Conservation (phyloP, 2,797 vertebrate species). For the Dicrostonyx torquatus region DNA sequence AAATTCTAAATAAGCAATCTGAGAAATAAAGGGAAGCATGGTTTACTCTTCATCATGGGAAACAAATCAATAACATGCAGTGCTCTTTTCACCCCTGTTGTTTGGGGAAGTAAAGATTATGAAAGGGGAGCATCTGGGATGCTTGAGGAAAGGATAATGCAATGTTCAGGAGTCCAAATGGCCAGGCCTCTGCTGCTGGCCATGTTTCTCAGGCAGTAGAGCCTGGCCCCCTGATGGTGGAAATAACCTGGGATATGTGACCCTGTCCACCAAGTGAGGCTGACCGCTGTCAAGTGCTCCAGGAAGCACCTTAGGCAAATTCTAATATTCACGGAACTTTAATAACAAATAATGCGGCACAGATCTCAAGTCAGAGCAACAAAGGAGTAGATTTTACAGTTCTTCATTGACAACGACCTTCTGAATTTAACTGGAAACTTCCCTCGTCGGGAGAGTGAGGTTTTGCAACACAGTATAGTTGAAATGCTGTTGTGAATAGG, state of each 20-base stretch:
- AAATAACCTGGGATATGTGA: not conserved
- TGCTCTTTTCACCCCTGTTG: constrained; percentile 32
- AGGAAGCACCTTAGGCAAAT: not conserved
- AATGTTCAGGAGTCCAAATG: not conserved
- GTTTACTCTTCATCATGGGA: constrained; percentile 42
- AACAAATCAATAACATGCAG: constrained; percentile 55
- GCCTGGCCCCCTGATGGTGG: not conserved
- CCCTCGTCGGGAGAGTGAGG: not conserved
- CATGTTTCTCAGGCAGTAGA: not conserved
- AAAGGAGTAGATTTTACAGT: not conserved
- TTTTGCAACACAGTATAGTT: not conserved
- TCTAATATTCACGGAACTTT: constrained; percentile 1
- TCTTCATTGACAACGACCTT: not conserved
- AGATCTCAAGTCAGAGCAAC: constrained; percentile 21
- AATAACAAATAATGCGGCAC: not conserved
- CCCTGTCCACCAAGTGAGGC: not conserved
- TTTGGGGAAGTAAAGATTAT: constrained; percentile 10
- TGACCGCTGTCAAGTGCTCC: not conserved
- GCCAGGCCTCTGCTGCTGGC: not conserved
- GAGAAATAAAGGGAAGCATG: constrained; percentile 54
- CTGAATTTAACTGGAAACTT: constrained; percentile 40
- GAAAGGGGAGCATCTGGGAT: not conserved
- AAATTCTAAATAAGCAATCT: constrained; percentile 49
- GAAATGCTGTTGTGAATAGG: not conserved
- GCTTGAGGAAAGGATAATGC: not conserved